Evolutionary conservation across 2,888 invertebrate species (phyloP), one percentile per base, ranked within the genome.

Genomic region (Hydrotaea diabolus): DNA sequence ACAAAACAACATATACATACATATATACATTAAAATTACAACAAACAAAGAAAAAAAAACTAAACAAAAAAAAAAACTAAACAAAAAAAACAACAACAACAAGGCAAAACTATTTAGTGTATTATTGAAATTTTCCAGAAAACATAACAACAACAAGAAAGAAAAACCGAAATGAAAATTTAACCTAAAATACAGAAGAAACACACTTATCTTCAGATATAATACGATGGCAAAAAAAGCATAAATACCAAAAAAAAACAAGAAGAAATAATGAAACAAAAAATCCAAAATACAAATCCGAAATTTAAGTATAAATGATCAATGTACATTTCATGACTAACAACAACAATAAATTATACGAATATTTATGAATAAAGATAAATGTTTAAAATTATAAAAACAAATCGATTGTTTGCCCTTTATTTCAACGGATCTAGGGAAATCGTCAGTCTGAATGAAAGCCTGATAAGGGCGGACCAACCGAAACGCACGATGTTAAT

Each of bases 291-390:
- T 73, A 80, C 69, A 80, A 75, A 62, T 46, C 57, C 39, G 64
- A 76, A 82, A 75, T 77, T 75, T 79, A 74, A 77, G 36, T 80
- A 80, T 74, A 82, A 80, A 85, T 73, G 72, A 78, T 77, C 57
- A 75, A 80, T 85, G 85, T 85, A 83, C 74, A 85, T 85, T 80
- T 85, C 71, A 80, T 78, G 72, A 80, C 80, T 83, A 78, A 59
- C n/a, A 57, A 84, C 74, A 81, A 86, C 71, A 82, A 77, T 82
- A 82, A 86, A 85, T 78, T 81, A 83, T 81, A 83, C 80, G 80
- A 85, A 80, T 82, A 75, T 72, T 82, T 80, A 86, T 78, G 82
- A 86, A 86, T 80, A 83, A 59, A 57, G 43, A 80, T 85, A 77
- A 80, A 85, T 86, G 80, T 86, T 83, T 77, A 72, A 85, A 82